Evolutionary conservation across 2,797 vertebrate species (phyloP), one percentile per base, ranked within the genome.

Genomic region (Oreochromis mossambicus): DNA sequence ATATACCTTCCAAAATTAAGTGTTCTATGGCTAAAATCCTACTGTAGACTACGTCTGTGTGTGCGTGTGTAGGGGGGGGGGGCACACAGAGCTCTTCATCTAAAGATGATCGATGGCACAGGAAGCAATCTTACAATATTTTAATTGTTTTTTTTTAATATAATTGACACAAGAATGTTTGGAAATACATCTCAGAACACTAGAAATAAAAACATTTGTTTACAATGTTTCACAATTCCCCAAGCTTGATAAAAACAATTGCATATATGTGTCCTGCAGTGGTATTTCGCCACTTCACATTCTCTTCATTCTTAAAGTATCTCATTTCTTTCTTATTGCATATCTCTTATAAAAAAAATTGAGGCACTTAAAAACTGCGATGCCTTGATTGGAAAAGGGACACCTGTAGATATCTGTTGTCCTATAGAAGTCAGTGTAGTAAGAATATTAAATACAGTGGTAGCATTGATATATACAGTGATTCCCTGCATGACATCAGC

Each of bases 361-460:
- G 79, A 96, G 96, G 96, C 95, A 96, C 96, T 96, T 96, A 75
- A 93, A 94, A 87, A 89, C 85, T 66, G 83, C 88, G 88, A 93
- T 90, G 83, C 87, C 85, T 82, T 84, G 81, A 79, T 85, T 91
- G 83, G 86, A 87, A 84, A 73, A 88, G 46, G 76, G 83, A 83
- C 34, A 86, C 77, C 68, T 87, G 78, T 79, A 88, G 61, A 80
- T 21, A 80, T 70, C 63, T 81, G 75, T 50, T 54, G 29, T 86
- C 38, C 32, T 84, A 75, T 17, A 68, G 15, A 82, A 82, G 19
- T 51, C 70, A 78, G 13, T 77, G 68, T 85, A 32, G 73, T 85
- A 76, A 78, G 88, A 77, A 68, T 58, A 88, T 21, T 77, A 6
- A 87, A 79, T 80, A 84, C 68, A 89, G 82, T 85, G 76, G 66